These are phyloP conservation scores for Ochlodes sylvanus DNA, from an alignment of 2,888 invertebrate species.

Conservation along the genomic window DNA sequence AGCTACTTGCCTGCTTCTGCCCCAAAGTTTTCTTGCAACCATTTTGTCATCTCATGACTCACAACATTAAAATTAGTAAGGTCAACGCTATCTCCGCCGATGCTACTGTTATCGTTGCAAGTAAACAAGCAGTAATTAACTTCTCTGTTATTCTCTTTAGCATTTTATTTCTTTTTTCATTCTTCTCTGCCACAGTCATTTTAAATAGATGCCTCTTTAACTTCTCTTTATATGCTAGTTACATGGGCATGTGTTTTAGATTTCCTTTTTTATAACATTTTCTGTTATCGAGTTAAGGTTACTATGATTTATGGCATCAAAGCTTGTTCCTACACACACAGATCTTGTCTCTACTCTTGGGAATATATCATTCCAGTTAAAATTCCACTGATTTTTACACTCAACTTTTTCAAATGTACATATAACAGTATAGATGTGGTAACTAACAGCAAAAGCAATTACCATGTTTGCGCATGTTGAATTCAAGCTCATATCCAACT, in stretches of 20 bases:
- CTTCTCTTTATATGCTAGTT: no score
- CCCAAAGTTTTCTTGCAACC: conserved; percentile 58
- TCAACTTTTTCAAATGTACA: conserved; percentile 52
- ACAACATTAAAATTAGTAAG: conserved; percentile 55
- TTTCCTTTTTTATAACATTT: neutral
- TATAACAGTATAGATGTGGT: conserved; percentile 58
- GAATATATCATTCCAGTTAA: conserved; percentile 40
- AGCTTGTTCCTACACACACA: conserved; percentile 56
- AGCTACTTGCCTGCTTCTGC: conserved; percentile 51
- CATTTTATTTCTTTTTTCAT: conserved; percentile 44
- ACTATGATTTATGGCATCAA: conserved; percentile 41
- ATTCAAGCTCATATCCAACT: conserved; percentile 62
- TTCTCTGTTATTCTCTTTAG: conserved; percentile 57
- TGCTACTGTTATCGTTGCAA: conserved; percentile 64
- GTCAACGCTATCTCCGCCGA: conserved; percentile 66
- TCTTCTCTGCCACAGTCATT: conserved; percentile 60
- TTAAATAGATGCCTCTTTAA: conserved; percentile 11
- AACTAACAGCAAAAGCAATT: conserved; percentile 55
- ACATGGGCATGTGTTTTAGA: no score
- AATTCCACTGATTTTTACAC: conserved; percentile 22
- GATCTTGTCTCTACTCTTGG: conserved; percentile 46
- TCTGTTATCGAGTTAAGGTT: neutral
- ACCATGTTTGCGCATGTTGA: conserved; percentile 53
- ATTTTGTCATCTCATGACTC: conserved; percentile 50
- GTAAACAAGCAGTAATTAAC: conserved; percentile 58